phyloP scores from a whole-genome alignment of 1,140 invertebrate species.

The Leptinotarsa texana region DNA sequence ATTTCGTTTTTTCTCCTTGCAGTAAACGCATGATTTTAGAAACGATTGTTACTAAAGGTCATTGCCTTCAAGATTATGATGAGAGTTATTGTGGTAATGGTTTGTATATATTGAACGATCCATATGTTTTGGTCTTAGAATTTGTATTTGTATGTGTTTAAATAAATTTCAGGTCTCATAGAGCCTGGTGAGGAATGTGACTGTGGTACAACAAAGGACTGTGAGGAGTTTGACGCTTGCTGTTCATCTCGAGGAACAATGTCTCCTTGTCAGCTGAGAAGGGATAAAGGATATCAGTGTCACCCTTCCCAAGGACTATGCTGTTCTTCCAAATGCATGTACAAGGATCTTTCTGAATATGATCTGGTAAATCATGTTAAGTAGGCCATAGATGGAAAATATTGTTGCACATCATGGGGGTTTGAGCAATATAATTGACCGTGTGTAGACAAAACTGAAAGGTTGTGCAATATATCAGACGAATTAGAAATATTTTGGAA shows the following conservation, averaged over 20 bases:
- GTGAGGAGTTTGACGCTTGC: slow-evolving; percentile 38
- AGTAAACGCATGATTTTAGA: slow-evolving; percentile 36
- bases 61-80: slow-evolving; percentile 35
- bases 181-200: slow-evolving; percentile 45
- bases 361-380: slow-evolving; percentile 39
- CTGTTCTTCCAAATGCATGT: slow-evolving; percentile 54
- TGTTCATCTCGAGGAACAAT: slow-evolving; percentile 35
- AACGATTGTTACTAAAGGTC: slow-evolving; percentile 38
- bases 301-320: slow-evolving; percentile 59
- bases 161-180: slow-evolving; percentile 35
- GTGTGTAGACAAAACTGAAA: no score
- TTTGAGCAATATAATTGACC: no score
- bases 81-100: slow-evolving; percentile 44
- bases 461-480: no score
- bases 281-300: slow-evolving; percentile 49
- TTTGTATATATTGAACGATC: slow-evolving; percentile 16
- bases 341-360: slow-evolving; percentile 49
- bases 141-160: not conserved
- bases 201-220: slow-evolving; percentile 40
- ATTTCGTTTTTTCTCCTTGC: slow-evolving; percentile 39
- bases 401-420: slow-evolving; percentile 14
- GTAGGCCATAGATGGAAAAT: not conserved
- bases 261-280: slow-evolving; percentile 38
- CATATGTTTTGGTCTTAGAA: not conserved
- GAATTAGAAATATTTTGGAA: no score